phyloP scores from a whole-genome alignment of 2,888 invertebrate species.

The Mythimna vitellina region DNA sequence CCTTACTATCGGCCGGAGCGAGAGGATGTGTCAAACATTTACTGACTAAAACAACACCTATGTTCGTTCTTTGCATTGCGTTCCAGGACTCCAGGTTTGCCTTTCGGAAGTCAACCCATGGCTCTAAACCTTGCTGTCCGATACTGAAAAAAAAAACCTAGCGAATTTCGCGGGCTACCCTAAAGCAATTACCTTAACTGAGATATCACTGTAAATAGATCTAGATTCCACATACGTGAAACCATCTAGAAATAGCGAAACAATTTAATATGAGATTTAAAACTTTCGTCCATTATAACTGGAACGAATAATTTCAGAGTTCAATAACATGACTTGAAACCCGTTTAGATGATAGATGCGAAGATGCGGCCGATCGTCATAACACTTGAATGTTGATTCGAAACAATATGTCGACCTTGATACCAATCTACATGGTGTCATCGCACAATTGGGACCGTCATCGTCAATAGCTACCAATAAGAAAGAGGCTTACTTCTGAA shows the following conservation, averaged over 20 bases:
- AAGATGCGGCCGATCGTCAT: slow-evolving; percentile 53
- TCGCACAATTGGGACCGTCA: slow-evolving; percentile 64
- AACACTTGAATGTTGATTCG: slow-evolving; percentile 59
- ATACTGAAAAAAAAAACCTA: too few relatives aligned
- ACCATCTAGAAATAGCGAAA: slow-evolving; percentile 5
- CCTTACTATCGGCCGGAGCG: too few relatives aligned
- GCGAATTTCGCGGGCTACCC: too few relatives aligned
- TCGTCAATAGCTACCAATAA: slow-evolving; percentile 65
- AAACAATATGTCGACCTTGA: slow-evolving; percentile 78
- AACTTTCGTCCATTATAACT: slow-evolving; percentile 40
- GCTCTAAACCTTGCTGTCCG: too few relatives aligned
- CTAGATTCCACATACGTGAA: slow-evolving; percentile 3
- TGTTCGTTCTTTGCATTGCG: too few relatives aligned
- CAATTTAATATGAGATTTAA: not conserved
- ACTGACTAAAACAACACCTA: too few relatives aligned
- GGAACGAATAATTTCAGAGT: slow-evolving; percentile 44
- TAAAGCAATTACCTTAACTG: too few relatives aligned
- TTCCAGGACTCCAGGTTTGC: too few relatives aligned
- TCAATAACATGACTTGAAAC: slow-evolving; percentile 61
- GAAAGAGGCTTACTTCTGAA: slow-evolving; percentile 53
- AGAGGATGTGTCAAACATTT: too few relatives aligned
- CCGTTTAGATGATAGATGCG: slow-evolving; percentile 53
- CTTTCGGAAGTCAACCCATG: too few relatives aligned
- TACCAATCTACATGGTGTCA: slow-evolving; percentile 69
- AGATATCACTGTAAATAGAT: too few relatives aligned